Evolutionary conservation across 2,888 invertebrate species (phyloP).

Genomic region (Busseola fusca): DNA sequence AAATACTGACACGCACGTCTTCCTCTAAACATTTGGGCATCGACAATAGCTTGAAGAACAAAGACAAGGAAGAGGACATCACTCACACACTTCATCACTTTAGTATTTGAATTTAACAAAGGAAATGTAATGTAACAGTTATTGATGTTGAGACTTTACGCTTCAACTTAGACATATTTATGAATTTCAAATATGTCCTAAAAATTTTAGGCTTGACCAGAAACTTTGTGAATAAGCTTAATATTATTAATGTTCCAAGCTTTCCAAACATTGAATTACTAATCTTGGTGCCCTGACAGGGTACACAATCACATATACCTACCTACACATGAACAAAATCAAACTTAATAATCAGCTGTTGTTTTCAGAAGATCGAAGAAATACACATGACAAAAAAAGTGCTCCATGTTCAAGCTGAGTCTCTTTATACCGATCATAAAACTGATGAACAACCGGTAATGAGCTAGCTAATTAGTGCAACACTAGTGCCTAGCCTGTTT

Average conservation of each 20-base stretch:
- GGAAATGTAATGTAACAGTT: conserved; percentile 13
- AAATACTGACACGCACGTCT: conserved; percentile 9
- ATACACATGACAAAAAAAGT: background rate
- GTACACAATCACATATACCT: background rate
- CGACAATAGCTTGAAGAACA: conserved; percentile 32
- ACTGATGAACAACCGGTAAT: conserved; percentile 17
- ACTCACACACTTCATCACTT: background rate
- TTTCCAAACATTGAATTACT: background rate
- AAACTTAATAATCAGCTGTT: background rate
- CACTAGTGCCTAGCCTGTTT: background rate
- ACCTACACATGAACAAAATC: background rate
- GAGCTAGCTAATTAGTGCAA: conserved; percentile 30
- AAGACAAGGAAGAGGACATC: conserved; percentile 33
- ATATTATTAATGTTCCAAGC: no score
- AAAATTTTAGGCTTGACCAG: background rate
- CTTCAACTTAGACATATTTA: background rate
- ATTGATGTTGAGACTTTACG: background rate
- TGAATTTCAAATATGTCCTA: background rate
- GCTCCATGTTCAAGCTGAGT: background rate
- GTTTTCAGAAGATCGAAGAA: background rate
- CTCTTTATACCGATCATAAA: conserved; percentile 13
- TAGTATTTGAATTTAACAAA: conserved; percentile 19
- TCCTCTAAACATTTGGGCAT: conserved; percentile 18
- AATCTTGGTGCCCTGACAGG: background rate
- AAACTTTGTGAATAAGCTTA: background rate